Conservation (phyloP, 2,888 invertebrate genomes). For the Amphipoea lucens region DNA sequence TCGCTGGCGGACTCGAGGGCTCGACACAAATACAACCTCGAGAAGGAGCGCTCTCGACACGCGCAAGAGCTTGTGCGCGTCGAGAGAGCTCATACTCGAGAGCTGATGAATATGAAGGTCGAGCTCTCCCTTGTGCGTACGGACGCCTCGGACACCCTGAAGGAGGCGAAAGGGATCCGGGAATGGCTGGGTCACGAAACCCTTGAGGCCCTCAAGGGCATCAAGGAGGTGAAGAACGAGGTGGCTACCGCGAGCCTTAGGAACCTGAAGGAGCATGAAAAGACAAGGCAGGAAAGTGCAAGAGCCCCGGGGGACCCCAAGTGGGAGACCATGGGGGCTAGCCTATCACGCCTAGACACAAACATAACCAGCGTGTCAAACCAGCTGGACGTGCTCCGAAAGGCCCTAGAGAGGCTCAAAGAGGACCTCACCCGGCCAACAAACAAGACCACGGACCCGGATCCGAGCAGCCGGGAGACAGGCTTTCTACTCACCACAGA, state of each 20-base stretch:
- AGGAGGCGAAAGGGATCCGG: not conserved
- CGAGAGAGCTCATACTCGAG: not conserved
- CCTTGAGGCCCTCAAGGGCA: not conserved
- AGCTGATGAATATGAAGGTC: not conserved
- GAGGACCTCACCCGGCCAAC: not conserved
- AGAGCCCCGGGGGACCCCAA: not conserved
- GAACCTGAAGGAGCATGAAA: not conserved
- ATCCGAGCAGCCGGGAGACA: not conserved
- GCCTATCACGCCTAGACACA: not conserved
- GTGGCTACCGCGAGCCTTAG: not conserved
- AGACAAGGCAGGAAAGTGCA: not conserved
- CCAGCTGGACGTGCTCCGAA: conserved; percentile 4
- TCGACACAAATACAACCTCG: not conserved
- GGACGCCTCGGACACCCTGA: not conserved
- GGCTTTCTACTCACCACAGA: not conserved
- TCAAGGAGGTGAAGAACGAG: not conserved
- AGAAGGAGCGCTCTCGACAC: conserved; percentile 6
- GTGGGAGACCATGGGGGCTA: not conserved
- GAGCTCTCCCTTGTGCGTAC: not conserved
- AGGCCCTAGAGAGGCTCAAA: not conserved
- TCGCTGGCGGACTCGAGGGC: conserved; percentile 2
- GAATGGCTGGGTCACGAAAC: not conserved
- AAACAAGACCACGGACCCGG: not conserved
- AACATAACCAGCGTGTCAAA: not conserved
- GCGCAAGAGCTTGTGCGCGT: not conserved